Evolutionary conservation across 2,113 vertebrate species (phyloP).

Genomic region (Craseonycteris thonglongyai): DNA sequence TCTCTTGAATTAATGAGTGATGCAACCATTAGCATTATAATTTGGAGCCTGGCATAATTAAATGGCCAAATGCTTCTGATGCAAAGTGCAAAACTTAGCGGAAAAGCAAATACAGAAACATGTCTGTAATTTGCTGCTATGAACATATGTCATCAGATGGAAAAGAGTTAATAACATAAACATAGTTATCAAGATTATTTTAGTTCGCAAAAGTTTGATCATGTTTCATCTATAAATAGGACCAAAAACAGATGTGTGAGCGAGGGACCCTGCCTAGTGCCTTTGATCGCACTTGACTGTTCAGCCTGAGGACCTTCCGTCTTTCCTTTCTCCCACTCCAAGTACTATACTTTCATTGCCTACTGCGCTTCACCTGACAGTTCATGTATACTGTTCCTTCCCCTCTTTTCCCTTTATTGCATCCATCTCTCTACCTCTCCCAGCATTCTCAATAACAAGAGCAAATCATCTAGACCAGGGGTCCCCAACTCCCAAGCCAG

Average conservation of each 20-base stretch:
- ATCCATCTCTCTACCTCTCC: background rate
- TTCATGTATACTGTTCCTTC: background rate
- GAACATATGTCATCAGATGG: background rate
- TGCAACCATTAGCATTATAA: background rate
- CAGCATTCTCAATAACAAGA: background rate
- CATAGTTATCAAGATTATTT: background rate
- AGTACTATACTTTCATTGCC: background rate
- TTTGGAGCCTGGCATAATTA: background rate
- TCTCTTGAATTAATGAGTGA: background rate
- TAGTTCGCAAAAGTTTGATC: background rate
- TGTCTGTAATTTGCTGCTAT: background rate
- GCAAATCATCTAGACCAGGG: background rate
- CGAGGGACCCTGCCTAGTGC: no score
- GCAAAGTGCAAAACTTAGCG: background rate
- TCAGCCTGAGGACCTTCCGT: background rate
- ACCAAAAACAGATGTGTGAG: background rate
- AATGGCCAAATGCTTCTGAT: background rate
- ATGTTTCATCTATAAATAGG: background rate
- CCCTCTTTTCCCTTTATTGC: background rate
- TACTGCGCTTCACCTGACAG: no score
- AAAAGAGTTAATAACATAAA: background rate
- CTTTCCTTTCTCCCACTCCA: background rate
- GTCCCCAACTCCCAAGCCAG: no score
- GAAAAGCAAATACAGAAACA: background rate
- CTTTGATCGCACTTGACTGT: background rate